Evolutionary conservation across 2,888 invertebrate species (phyloP), one percentile per base, ranked within the genome.

Genomic region (Agriopis marginaria): DNA sequence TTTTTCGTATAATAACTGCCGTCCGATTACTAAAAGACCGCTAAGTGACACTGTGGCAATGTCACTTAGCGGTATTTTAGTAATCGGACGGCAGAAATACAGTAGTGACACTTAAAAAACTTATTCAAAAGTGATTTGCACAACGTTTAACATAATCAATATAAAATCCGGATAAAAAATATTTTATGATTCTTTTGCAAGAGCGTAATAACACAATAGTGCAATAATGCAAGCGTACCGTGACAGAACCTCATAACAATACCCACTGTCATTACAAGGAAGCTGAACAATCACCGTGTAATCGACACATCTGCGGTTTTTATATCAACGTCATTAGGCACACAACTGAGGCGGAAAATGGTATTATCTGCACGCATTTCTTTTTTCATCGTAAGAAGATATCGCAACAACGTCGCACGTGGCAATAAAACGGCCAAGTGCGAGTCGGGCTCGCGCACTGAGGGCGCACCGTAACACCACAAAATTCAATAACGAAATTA

Each of bases 281-380:
- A 88, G 82, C 77, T 49, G 17, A 69, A 80, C 77, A 80, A 76
- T 75, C 72, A 68, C 62, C 59, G 74, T 86, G 32, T 62, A 86
- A 88, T 88, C 87, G 85, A 83, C 82, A 86, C 82, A 86, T 84
- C 83, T 82, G 70, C 71, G 73, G 70, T 83, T 84, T 85, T 77
- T 74, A 74, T 64, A 72, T 74, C 66, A 67, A 71, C 64, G 74
- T 83, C 81, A 85, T 82, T 80, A 85, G 75, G 75, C 63, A 70
- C 66, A 70, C 66, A 63, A 70, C 58, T 70, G 82, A 86, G 79
- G 87, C 86, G 86, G 88, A 89, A 88, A 91, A 87, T 66, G 49
- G 65, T 82, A 88, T 90, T 90, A 90, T 74, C 90, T 87, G 87
- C 90, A 90, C 90, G 90, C 89, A 84, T 89, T 86, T 87, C 85